Conservation (phyloP, 2,888 invertebrate species). For the Campopleginae sp. region DNA sequence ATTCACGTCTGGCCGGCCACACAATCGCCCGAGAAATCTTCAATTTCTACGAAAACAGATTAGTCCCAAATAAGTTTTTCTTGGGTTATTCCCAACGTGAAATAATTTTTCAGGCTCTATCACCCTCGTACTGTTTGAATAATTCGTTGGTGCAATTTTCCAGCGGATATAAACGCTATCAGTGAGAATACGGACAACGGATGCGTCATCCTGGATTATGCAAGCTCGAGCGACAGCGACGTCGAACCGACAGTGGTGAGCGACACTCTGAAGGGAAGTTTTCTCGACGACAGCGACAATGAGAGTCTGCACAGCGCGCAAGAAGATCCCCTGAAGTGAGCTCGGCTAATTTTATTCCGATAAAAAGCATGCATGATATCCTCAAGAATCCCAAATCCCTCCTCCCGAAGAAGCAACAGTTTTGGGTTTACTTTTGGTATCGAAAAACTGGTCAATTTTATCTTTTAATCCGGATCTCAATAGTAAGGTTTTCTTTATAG, state of each 20-base stretch:
- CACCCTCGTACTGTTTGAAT: not conserved
- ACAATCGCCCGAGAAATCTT: too few relatives aligned
- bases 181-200: constrained; percentile 85
- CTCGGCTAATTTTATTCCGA: constrained; percentile 49
- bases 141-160: not conserved
- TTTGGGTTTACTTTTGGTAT: not conserved
- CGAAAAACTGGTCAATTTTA: not conserved
- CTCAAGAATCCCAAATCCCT: constrained; percentile 5
- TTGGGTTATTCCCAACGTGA: not conserved
- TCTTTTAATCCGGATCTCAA: not conserved
- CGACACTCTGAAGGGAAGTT: constrained; percentile 88
- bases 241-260: constrained; percentile 88
- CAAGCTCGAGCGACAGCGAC: constrained; percentile 91
- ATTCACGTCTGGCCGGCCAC: too few relatives aligned
- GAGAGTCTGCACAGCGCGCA: constrained; percentile 92
- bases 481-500: not conserved
- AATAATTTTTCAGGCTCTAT: not conserved
- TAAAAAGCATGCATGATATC: constrained; percentile 22
- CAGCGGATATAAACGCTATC: constrained; percentile 84
- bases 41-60: not conserved
- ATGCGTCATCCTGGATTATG: constrained; percentile 88
- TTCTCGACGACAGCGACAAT: constrained; percentile 90
- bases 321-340: constrained; percentile 91
- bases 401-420: not conserved
- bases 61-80: constrained; percentile 17